phyloP scores from a whole-genome alignment of 2,797 vertebrate genomes.

The Sylvilagus floridanus region DNA sequence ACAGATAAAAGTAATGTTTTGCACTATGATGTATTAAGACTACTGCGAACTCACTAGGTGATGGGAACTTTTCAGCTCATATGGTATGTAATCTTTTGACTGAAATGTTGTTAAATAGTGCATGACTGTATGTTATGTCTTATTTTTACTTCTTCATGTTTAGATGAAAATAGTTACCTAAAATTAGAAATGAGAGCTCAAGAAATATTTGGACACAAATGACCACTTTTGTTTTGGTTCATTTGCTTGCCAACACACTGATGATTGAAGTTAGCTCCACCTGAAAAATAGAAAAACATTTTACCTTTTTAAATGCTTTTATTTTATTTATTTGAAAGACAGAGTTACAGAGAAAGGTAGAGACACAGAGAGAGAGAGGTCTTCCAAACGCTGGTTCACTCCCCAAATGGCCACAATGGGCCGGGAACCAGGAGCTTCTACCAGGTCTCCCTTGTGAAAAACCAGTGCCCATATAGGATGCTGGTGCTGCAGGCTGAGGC shows the following conservation, averaged over 20 bases:
- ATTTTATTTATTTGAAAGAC: no score
- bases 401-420: no score
- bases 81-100: no score
- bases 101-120: no score
- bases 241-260: neutral
- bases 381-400: no score
- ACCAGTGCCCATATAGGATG: no score
- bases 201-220: neutral
- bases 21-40: neutral
- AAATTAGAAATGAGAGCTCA: slow-evolving; percentile 22
- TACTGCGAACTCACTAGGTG: neutral
- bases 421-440: no score
- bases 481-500: no score
- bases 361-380: no score
- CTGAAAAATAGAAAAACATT: neutral
- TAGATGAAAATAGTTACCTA: slow-evolving; percentile 11
- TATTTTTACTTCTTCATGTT: slow-evolving; percentile 40
- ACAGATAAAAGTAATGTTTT: neutral
- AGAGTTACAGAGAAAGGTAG: no score
- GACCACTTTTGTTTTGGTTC: neutral
- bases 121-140: neutral
- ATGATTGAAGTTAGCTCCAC: neutral
- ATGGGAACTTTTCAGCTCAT: neutral
- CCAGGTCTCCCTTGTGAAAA: no score
- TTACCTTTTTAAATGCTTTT: no score